These are phyloP conservation scores for Leucopsar rothschildi DNA, from an alignment of 2,113 vertebrate species.

Conservation along the genomic window DNA sequence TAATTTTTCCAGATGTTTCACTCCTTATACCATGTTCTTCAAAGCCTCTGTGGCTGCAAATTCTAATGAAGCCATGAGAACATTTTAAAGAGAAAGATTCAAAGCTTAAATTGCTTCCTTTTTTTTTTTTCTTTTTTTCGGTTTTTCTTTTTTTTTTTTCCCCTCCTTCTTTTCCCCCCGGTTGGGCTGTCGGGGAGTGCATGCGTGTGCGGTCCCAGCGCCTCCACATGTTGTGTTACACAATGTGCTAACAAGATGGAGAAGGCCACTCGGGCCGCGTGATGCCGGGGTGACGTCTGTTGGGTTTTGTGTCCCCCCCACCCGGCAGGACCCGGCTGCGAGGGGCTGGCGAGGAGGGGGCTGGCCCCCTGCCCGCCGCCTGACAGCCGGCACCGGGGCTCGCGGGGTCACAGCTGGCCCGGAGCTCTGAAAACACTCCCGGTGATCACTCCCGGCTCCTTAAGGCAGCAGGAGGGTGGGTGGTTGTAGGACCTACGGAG, in stretches of 20 bases:
- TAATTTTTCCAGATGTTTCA: conserved; percentile 75
- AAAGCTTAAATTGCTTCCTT: conserved; percentile 57
- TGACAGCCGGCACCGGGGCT: neutral
- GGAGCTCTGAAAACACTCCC: neutral
- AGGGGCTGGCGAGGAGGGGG: neutral
- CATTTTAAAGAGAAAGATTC: conserved; percentile 54
- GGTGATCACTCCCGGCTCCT: rapidly evolving
- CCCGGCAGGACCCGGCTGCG: neutral
- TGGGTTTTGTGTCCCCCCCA: neutral
- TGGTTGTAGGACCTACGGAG: neutral
- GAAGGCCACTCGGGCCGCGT: conserved; percentile 24
- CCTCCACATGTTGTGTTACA: conserved; percentile 55
- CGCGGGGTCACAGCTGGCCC: neutral
- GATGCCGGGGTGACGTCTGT: conserved; percentile 54
- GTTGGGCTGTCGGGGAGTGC: conserved; percentile 8
- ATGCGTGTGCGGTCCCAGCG: conserved; percentile 50
- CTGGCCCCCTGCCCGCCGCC: neutral
- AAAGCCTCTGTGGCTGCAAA: conserved; percentile 66
- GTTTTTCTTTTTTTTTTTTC: too few relatives aligned
- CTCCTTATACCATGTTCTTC: conserved; percentile 65
- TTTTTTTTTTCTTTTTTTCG: neutral
- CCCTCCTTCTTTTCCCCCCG: neutral
- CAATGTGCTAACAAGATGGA: conserved; percentile 68
- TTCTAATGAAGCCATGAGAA: conserved; percentile 61
- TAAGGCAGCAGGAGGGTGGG: neutral